Conservation (phyloP, 2,888 invertebrate species). For the Epistrophella euchroma region DNA sequence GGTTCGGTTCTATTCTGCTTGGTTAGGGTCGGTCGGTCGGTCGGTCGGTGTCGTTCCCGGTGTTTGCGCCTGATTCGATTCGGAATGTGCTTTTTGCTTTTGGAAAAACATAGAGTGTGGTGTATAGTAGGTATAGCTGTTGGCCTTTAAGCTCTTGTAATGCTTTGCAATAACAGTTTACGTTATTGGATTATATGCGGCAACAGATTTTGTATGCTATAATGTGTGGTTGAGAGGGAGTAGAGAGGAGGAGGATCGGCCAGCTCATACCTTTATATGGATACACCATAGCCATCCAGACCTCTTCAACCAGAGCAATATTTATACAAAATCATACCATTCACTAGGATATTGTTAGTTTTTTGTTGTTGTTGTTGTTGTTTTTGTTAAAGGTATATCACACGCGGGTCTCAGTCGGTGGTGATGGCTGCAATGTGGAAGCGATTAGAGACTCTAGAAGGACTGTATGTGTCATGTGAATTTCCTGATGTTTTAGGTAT, state of each 20-base stretch:
- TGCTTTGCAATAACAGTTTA: constrained; percentile 73
- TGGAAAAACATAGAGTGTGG: constrained; percentile 11
- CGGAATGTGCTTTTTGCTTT: constrained; percentile 21
- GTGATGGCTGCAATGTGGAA: constrained; percentile 2
- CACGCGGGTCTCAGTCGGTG: constrained; percentile 3
- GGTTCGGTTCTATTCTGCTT: neutral
- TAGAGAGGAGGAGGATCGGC: constrained; percentile 12
- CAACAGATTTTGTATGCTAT: constrained; percentile 67
- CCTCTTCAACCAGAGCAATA: constrained; percentile 33
- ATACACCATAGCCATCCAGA: constrained; percentile 15
- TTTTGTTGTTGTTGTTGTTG: neutral
- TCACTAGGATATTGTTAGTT: constrained; percentile 11
- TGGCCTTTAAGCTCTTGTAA: constrained; percentile 68
- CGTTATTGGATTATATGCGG: constrained; percentile 73
- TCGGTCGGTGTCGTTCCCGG: too few relatives aligned
- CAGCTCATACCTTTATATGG: neutral
- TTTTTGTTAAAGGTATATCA: constrained; percentile 2
- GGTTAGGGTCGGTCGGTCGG: too few relatives aligned
- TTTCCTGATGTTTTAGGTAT: constrained; percentile 26
- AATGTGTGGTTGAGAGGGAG: constrained; percentile 57
- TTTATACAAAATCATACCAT: constrained; percentile 27
- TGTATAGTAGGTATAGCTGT: neutral
- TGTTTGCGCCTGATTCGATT: constrained; percentile 26
- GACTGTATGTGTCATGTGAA: constrained; percentile 39
- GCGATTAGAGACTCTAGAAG: constrained; percentile 52